A percentile compares a stretch with the other conserved stretches of the same genome.
Evolutionary conservation across 2,113 vertebrate genomes (phyloP).

Genomic region (Agelaius tricolor): DNA sequence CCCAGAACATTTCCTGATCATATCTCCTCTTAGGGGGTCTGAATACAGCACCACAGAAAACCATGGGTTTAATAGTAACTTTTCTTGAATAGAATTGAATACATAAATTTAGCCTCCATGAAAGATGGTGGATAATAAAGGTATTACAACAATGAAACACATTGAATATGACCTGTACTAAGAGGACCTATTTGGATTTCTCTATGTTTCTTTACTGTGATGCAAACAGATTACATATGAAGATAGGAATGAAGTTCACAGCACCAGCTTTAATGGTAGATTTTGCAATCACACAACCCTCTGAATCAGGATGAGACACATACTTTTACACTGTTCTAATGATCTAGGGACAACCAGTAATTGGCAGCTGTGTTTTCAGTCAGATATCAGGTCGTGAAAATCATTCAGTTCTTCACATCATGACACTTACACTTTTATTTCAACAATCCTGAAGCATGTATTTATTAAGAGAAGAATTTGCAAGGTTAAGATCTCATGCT

Average conservation of each 20-base stretch:
- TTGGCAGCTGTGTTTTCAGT: not conserved
- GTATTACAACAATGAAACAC: not conserved
- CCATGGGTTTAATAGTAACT: not conserved
- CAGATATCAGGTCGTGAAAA: not conserved
- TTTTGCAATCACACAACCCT: not conserved
- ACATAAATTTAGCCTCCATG: not conserved
- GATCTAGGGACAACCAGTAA: not conserved
- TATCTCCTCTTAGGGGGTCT: rapidly evolving
- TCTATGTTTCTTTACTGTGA: not conserved
- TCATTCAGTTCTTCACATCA: not conserved
- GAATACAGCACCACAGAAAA: not conserved
- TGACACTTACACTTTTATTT: not conserved
- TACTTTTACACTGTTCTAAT: not conserved
- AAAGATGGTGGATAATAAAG: not conserved
- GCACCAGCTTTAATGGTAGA: not conserved
- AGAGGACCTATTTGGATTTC: not conserved
- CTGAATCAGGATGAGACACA: not conserved
- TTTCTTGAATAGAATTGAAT: not conserved
- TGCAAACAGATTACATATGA: not conserved
- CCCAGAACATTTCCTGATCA: not conserved
- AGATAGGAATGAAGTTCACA: not conserved
- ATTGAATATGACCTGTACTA: not conserved
- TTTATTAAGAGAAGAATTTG: not conserved
- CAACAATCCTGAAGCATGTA: not conserved
- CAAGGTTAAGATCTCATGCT: not conserved